These are phyloP conservation scores for Aphelenchoides besseyi DNA, from an alignment of 1,140 invertebrate genomes.

Conservation along the genomic window DNA sequence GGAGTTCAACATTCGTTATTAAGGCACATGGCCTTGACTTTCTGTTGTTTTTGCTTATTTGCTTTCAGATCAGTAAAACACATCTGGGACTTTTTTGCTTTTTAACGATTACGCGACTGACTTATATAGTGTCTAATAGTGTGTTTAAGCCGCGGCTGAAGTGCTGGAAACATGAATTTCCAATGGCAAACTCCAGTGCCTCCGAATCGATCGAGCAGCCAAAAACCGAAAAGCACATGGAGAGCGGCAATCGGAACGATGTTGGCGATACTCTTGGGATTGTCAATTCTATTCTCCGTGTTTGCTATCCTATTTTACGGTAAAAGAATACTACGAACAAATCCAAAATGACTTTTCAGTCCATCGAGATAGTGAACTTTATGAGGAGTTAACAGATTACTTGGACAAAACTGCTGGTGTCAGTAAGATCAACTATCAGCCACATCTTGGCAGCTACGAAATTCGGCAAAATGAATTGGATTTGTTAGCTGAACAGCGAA, in stretches of 20 bases:
- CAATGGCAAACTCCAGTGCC: neutral
- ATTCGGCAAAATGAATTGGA: slow-evolving; percentile 37
- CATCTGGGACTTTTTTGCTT: no score
- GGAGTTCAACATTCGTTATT: no score
- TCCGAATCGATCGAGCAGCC: neutral
- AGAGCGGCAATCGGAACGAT: slow-evolving; percentile 42
- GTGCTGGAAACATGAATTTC: neutral
- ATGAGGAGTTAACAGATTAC: slow-evolving; percentile 43
- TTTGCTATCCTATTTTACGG: slow-evolving; percentile 40
- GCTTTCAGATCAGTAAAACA: no score
- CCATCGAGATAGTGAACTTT: slow-evolving; percentile 35
- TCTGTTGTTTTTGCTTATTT: no score
- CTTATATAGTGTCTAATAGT: no score
- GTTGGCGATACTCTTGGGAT: slow-evolving; percentile 25
- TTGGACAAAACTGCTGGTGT: slow-evolving; percentile 46
- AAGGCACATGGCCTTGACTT: no score
- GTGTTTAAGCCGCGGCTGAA: no score
- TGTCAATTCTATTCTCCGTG: slow-evolving; percentile 39
- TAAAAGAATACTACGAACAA: no score
- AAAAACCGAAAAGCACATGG: slow-evolving; percentile 15
- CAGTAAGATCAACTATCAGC: slow-evolving; percentile 51
- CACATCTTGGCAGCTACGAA: slow-evolving; percentile 37
- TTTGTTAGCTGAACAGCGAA: slow-evolving; percentile 39
- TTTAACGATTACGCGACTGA: no score
- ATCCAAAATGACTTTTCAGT: no score